Evolutionary conservation across 2,888 invertebrate species (phyloP).

Genomic region (Andrena flavipes): DNA sequence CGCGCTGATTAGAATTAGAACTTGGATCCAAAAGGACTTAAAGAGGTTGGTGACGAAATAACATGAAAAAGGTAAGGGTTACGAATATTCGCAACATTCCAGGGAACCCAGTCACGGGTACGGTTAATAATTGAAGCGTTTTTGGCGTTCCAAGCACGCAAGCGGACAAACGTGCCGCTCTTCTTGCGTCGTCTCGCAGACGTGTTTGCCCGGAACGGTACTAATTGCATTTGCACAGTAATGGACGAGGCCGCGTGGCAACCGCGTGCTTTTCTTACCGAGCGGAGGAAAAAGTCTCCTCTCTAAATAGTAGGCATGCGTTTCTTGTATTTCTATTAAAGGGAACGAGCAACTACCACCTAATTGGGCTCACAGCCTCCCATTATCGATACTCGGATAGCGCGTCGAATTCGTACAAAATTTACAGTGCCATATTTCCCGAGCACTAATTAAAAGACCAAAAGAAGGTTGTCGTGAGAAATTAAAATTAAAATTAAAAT

Average conservation of each 20-base stretch:
- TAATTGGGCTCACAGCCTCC: slow-evolving; percentile 17
- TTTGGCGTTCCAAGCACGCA: slow-evolving; percentile 51
- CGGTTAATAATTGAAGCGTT: slow-evolving; percentile 64
- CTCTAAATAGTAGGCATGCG: slow-evolving; percentile 40
- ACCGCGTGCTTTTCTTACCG: slow-evolving; percentile 59
- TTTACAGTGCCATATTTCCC: too few relatives aligned
- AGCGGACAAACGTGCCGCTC: slow-evolving; percentile 59
- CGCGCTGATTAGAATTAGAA: neutral
- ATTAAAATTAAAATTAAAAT: too few relatives aligned
- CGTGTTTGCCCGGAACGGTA: slow-evolving; percentile 71
- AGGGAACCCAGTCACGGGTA: neutral
- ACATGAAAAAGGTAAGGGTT: slow-evolving; percentile 7
- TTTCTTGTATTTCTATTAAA: slow-evolving; percentile 48
- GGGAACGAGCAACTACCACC: slow-evolving; percentile 2
- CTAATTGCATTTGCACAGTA: slow-evolving; percentile 81
- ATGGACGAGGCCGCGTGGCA: slow-evolving; percentile 75
- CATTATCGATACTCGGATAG: neutral
- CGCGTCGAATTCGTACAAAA: too few relatives aligned
- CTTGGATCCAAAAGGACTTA: neutral
- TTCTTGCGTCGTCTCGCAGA: slow-evolving; percentile 58
- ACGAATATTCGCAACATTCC: slow-evolving; percentile 31
- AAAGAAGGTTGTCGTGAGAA: too few relatives aligned
- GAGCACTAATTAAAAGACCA: too few relatives aligned
- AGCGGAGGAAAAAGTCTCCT: slow-evolving; percentile 41
- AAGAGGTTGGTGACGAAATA: neutral